Conservation (phyloP, 2,113 vertebrate species). For the Cynoglossus semilaevis region DNA sequence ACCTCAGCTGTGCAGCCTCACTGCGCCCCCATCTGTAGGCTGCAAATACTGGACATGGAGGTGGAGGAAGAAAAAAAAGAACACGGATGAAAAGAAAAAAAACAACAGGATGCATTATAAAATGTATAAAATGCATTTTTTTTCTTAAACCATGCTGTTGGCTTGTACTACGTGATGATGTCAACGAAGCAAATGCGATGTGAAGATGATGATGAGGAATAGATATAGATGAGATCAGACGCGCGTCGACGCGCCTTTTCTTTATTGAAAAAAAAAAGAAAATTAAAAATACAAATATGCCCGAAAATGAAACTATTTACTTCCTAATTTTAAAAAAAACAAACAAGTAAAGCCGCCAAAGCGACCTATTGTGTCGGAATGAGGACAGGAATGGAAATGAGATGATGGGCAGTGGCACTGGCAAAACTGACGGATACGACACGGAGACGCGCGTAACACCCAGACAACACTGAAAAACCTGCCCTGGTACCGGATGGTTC, state of each 20-base stretch:
- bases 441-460: conserved; percentile 61
- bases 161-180: too few relatives aligned
- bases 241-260: too few relatives aligned
- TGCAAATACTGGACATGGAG: not conserved
- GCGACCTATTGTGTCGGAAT: conserved; percentile 8
- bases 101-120: conserved; percentile 6
- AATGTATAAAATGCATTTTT: not conserved
- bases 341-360: conserved; percentile 27
- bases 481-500: conserved; percentile 39
- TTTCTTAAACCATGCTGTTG: too few relatives aligned
- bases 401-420: conserved; percentile 56
- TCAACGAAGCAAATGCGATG: too few relatives aligned
- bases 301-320: too few relatives aligned
- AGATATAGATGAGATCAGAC: too few relatives aligned
- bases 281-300: too few relatives aligned
- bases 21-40: conserved; percentile 64
- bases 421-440: conserved; percentile 62
- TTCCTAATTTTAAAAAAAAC: too few relatives aligned
- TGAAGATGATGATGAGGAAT: too few relatives aligned
- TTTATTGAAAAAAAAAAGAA: too few relatives aligned
- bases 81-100: not conserved
- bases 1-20: conserved; percentile 44
- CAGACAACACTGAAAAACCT: conserved; percentile 69
- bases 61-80: not conserved
- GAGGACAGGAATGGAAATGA: conserved; percentile 43